Base-by-base conservation (phyloP, 2,113 vertebrate species). In the Pygathrix nemaeus region DNA sequence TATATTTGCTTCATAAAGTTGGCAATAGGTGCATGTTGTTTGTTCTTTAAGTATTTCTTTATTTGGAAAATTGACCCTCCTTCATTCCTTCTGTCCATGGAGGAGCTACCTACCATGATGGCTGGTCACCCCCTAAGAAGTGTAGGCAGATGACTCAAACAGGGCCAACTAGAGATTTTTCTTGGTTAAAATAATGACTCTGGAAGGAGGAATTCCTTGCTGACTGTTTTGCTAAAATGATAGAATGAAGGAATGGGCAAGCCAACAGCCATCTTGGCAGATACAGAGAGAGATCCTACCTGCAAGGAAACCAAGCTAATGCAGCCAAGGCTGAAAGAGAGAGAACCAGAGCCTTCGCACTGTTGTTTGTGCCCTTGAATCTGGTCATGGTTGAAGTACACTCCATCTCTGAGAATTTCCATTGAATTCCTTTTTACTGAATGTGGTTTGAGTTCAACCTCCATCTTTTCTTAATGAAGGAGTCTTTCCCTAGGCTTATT, bases 21-120 rank as follows among this genome's bases (percentile, higher is more conserved):
- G 23, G 2, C 12, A 48, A 66, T 10, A 45, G 27, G n/a, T 68
- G 35, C 3, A 14, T 32, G 20, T 40, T 32, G 21, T 79, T 79
- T 30, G 40, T 72, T 80, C 73, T 23, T 57, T 43, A 96, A 95
- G 40, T 88, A 66, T 48, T 50, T 70, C 43, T 78, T 96, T 86
- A 57, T 88, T 48, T 64, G 57, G 48, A 76, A 79, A 88, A 68
- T 61, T 64, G 61, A 32, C 2, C 45, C 18, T 68, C 50, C 32
- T 90, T 73, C 48, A 20, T 16, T 43, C 48, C 38, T 20, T 45
- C 17, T 52, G 9, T 35, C 30, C 25, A 21, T 8, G 13, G 43
- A 59, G 27, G 35, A 66, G 14, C 72, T 66, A 17, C 73, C 30
- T 16, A 87, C 35, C 43, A n/a, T 18, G n/a, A 82, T 32, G 14